Evolutionary conservation across 1,140 invertebrate genomes (phyloP).

Genomic region (Aphaenogaster ashmeadi): DNA sequence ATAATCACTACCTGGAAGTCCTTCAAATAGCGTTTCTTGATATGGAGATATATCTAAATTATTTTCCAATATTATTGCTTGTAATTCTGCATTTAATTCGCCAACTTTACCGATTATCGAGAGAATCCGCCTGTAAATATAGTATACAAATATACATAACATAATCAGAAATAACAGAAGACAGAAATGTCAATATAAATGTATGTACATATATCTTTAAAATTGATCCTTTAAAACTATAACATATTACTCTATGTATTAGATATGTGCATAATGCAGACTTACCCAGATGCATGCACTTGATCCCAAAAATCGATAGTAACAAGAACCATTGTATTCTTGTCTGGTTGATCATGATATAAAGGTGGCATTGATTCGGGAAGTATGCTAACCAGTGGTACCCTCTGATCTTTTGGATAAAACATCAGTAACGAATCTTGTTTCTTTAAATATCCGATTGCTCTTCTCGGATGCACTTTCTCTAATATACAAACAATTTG

Average conservation of each 20-base stretch:
- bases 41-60: slow-evolving; percentile 92
- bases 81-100: slow-evolving; percentile 92
- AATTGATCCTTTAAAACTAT: slow-evolving; percentile 14
- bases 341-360: slow-evolving; percentile 88
- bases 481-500: slow-evolving; percentile 89
- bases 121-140: slow-evolving; percentile 87
- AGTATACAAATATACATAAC: slow-evolving; percentile 17
- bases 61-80: slow-evolving; percentile 93
- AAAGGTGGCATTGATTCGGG: slow-evolving; percentile 88
- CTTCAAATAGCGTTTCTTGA: slow-evolving; percentile 87
- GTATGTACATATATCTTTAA: slow-evolving; percentile 29
- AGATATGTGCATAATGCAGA: background rate
- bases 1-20: slow-evolving; percentile 87
- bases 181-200: slow-evolving; percentile 27
- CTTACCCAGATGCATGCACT: slow-evolving; percentile 85
- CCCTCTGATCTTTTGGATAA: slow-evolving; percentile 90
- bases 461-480: slow-evolving; percentile 89
- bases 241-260: background rate
- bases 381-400: slow-evolving; percentile 91
- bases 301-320: slow-evolving; percentile 90
- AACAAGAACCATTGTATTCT: slow-evolving; percentile 90
- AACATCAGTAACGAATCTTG: slow-evolving; percentile 89
- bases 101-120: slow-evolving; percentile 91
- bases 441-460: slow-evolving; percentile 90
- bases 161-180: slow-evolving; percentile 10